Evolutionary conservation across 2,888 invertebrate genomes (phyloP), one percentile per base, ranked within the genome.

Genomic region (Lymantria dispar): DNA sequence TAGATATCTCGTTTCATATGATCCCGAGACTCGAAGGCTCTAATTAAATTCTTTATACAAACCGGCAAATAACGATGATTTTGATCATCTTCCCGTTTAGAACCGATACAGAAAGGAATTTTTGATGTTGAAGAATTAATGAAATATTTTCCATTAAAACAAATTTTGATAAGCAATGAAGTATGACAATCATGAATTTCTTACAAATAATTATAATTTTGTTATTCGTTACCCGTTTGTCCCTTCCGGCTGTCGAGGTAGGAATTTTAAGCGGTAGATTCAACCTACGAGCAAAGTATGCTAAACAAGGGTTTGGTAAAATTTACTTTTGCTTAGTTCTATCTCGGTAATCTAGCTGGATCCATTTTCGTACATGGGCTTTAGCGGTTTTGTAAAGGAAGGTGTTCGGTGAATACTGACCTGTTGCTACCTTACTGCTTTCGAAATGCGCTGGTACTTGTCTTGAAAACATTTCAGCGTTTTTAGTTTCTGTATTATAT

Each of bases 1-100:
- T 82, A 85, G 77, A 75, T 81, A 80, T 85, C 85, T 81, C 72
- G 74, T 87, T 86, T 82, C 78, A 83, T 75, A 79, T 83, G 76
- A 80, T 83, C 72, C 70, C 59, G 52, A 64, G 72, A 68, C 62
- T 74, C 33, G 64, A 60, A 68, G 57, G 64, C 54, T 63, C 69
- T 83, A 81, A 87, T 84, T 84, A 85, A 81, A 81, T 85, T 82
- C 74, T 83, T 84, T 72, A 66, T 63, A 67, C 46, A 64, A 52
- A 48, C 50, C 47, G 56, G 54, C 56, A 60, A 64, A 67, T 68
- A 66, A 58, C 58, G 52, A 57, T 52, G 52, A 57, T 43, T 63
- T 61, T 49, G 29, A 47, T 58, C 48, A 50, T 45, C 44, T 54
- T 56, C 22, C 22, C 30, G 30, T 52, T 54, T 41, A 44, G 38